These are phyloP conservation scores for Gobio gobio DNA, from an alignment of 2,113 vertebrate species.

Conservation along the genomic window DNA sequence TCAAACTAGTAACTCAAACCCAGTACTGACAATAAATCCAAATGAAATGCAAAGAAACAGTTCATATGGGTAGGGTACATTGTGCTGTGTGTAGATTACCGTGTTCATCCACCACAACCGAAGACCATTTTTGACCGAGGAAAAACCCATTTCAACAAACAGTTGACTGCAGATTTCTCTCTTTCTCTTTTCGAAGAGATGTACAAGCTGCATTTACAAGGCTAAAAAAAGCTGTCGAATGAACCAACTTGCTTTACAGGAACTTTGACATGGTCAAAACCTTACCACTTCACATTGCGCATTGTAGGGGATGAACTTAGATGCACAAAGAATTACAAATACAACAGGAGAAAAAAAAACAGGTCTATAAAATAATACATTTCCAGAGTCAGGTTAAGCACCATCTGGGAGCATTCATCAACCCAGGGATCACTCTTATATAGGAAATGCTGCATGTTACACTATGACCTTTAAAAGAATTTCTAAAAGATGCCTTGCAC, in stretches of 20 bases:
- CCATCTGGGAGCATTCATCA: not conserved
- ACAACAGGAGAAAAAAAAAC: not conserved
- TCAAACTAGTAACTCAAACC: too few relatives aligned
- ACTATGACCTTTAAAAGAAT: not conserved
- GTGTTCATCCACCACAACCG: too few relatives aligned
- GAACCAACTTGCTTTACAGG: not conserved
- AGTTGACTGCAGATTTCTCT: not conserved
- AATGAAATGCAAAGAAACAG: too few relatives aligned
- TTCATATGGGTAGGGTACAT: too few relatives aligned
- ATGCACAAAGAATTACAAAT: not conserved
- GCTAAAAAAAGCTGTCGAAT: not conserved
- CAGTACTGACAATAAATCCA: too few relatives aligned
- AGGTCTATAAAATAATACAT: not conserved
- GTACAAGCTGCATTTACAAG: not conserved
- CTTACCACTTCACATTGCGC: conserved; percentile 11
- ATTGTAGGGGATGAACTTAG: not conserved
- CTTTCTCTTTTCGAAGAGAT: not conserved
- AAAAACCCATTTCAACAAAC: not conserved
- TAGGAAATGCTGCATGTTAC: not conserved
- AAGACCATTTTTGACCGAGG: too few relatives aligned
- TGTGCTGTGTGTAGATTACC: too few relatives aligned
- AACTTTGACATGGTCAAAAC: not conserved
- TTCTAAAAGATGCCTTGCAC: not conserved
- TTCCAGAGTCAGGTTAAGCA: not conserved
- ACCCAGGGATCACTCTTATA: not conserved